Percentiles rank a stretch among this genome's conserved stretches.
Conservation (phyloP, 2,113 vertebrate genomes). For the Thalassoma bifasciatum region DNA sequence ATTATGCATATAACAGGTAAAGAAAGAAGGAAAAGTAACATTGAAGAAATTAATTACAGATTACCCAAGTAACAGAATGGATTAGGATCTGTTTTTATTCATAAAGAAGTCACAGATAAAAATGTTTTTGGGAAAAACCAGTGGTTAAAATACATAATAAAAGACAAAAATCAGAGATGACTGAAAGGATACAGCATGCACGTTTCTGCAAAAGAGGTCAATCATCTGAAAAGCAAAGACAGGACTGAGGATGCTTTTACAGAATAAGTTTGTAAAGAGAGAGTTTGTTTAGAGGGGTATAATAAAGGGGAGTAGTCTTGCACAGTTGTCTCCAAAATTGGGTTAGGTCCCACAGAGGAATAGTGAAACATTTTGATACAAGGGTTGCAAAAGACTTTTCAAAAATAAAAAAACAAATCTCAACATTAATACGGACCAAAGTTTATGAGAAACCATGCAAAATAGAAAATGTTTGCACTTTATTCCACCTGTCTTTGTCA, state of each 20-base stretch:
- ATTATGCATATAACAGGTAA: not conserved
- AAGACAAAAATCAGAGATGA: not conserved
- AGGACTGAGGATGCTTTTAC: not conserved
- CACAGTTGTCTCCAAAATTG: no score
- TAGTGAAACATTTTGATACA: no score
- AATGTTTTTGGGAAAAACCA: not conserved
- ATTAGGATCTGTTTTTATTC: not conserved
- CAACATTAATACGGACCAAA: no score
- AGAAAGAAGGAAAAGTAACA: not conserved
- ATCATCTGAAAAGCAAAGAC: conserved; percentile 8
- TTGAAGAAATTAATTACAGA: not conserved
- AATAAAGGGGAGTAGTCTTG: not conserved
- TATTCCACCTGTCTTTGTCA: no score
- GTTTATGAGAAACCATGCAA: no score
- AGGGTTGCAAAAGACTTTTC: no score
- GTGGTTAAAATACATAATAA: not conserved
- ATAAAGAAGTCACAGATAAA: not conserved
- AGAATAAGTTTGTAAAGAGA: not conserved
- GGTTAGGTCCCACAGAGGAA: no score
- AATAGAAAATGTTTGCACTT: no score
- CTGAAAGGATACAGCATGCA: not conserved
- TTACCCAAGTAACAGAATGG: not conserved
- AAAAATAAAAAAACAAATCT: no score
- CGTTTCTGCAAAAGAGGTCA: conserved; percentile 4
- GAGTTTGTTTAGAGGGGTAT: not conserved